Percentiles rank a stretch among this genome's conserved stretches.
Evolutionary conservation across 2,113 vertebrate species (phyloP).

Genomic region (Perognathus longimembris): DNA sequence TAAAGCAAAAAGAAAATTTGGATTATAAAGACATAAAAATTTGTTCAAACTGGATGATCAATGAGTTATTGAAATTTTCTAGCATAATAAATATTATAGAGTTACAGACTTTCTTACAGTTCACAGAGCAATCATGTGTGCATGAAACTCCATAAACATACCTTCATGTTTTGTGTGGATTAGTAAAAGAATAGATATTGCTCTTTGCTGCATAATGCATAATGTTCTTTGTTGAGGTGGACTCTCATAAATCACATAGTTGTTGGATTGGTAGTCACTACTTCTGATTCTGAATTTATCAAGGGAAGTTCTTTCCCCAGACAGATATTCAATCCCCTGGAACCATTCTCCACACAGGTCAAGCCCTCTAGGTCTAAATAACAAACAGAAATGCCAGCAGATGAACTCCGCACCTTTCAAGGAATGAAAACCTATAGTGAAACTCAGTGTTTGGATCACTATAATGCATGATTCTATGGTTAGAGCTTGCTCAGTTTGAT

Average conservation of each 20-base stretch:
- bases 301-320: not conserved
- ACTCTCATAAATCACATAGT: constrained; percentile 11
- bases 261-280: not conserved
- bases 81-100: not conserved
- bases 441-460: not conserved
- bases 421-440: not conserved
- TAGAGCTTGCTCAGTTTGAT: not conserved
- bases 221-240: not conserved
- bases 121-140: not conserved
- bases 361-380: not conserved
- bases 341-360: not conserved
- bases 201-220: too few relatives aligned
- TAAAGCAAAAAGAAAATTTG: not conserved
- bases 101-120: not conserved
- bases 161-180: not conserved
- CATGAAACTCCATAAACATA: not conserved
- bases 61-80: not conserved
- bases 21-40: not conserved
- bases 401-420: constrained; percentile 1
- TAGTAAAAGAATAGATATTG: not conserved
- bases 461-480: not conserved
- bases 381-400: not conserved
- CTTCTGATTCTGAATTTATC: not conserved
- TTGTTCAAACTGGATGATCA: not conserved
- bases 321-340: not conserved